Evolutionary conservation across 2,797 vertebrate species (phyloP).

Genomic region (Enteromius thamalakanensis): DNA sequence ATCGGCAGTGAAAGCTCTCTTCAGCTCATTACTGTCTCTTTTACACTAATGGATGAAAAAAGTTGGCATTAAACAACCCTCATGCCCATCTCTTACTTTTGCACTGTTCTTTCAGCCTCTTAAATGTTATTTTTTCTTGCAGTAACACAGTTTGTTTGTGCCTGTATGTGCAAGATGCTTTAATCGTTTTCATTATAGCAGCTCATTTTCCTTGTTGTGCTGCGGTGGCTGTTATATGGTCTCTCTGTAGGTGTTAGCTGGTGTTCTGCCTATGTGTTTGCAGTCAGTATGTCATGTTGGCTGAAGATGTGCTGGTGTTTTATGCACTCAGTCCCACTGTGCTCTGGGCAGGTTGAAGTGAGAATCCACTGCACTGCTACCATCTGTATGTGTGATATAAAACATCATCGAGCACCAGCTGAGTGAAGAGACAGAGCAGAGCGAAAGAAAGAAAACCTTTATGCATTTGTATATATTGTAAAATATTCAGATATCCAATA

Average conservation of each 20-base stretch:
- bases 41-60: background rate
- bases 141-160: background rate
- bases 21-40: background rate
- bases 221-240: conserved; percentile 15
- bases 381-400: conserved; percentile 34
- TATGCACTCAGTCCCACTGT: conserved; percentile 38
- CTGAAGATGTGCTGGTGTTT: conserved; percentile 46
- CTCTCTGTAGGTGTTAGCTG: conserved; percentile 31
- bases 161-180: background rate
- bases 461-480: background rate
- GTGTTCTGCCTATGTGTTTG: conserved; percentile 31
- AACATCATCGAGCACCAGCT: conserved; percentile 28
- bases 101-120: background rate
- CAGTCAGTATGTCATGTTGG: conserved; percentile 35
- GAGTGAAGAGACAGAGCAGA: conserved; percentile 7
- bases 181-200: conserved; percentile 4
- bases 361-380: conserved; percentile 25
- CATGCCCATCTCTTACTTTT: background rate
- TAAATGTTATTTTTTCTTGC: conserved; percentile 5
- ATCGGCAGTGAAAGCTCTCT: background rate
- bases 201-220: background rate
- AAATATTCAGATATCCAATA: background rate
- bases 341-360: conserved; percentile 32
- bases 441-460: conserved; percentile 1
- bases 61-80: background rate